Evolutionary conservation across 2,888 invertebrate species (phyloP), one percentile per base, ranked within the genome.

Genomic region (Schizotus pectinicornis): DNA sequence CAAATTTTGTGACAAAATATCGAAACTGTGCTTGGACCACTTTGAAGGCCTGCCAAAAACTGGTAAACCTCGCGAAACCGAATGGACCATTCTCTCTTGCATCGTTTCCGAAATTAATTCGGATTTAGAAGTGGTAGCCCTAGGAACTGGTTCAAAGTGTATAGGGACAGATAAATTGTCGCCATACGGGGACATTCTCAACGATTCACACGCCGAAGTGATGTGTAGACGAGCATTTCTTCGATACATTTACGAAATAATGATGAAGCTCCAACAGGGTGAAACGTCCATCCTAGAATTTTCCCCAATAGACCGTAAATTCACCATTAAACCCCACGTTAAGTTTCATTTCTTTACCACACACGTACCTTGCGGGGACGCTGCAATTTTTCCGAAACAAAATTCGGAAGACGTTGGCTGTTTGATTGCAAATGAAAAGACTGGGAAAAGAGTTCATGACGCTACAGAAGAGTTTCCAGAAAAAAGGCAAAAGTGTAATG

Each of bases 121-220:
- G 41, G 67, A 72, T 5, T 68, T 80, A 34, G 82, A 85, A 73
- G 86, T 95, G 2, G 87, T 95, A 22, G 84, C 95, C n/a, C 76
- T 95, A 50, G 95, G 93, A 1, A 94, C 94, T 1, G 97, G 97
- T 0, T 91, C 96, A 0, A 97, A 95, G 81, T 97, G 96, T 77
- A 84, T 97, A 62, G 95, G 95, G 1, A 82, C 84, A 53, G 79
- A 80, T 2, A 86, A 87, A 76, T 81, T 90, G 81, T 87, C 87
- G 49, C 71, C 81, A 1, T 76, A 75, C 30, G 95, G 95, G 1
- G 85, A 86, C 68, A 82, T 91, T 59, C 71, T 98, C 8, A 92
- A 92, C 75, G 97, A 98, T 77, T 93, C 92, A 35, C 97, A 98
- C 81, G 95, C 96, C 1, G 97, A 98, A 82, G 85, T 95, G 14